Base-by-base conservation (phyloP, 2,113 vertebrate genomes). In the Acrocephalus kingi region DNA sequence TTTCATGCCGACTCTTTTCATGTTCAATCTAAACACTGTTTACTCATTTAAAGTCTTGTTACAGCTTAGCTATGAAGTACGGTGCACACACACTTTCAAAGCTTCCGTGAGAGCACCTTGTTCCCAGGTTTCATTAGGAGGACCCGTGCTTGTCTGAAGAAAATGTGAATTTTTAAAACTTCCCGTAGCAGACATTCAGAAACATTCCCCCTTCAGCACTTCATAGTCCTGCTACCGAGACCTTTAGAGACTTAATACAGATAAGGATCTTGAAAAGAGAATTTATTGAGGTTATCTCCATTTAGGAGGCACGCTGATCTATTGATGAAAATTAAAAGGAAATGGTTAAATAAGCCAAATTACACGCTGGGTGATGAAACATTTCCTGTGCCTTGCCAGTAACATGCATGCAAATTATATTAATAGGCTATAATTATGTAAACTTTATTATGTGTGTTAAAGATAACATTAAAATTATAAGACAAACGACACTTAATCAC, bases 361-460 rank as follows among this genome's bases (percentile, higher is more conserved):
- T 91, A 90, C 94, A 95, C 31, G 90, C 93, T 80, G 83, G 87
- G 92, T 83, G 94, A 93, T 95, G 96, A 97, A 98, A 97, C 84
- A 68, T 94, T 95, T 90, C 93, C 94, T 78, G 93, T 4, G 85
- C 92, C 91, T 87, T 87, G 87, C 93, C 68, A 52, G 84, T 94
- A 95, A 92, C 95, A 91, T 72, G 84, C 84, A 86, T 95, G 85
- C 89, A 96, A 97, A 97, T 97, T 96, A 97, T 96, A 97, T 96
- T 96, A 96, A 97, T 96, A 94, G 93, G 94, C 88, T 94, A 89
- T 97, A 96, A 97, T 97, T 97, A 97, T 94, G 94, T 97, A 97
- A 96, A 97, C 87, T 97, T 97, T 97, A 98, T 97, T 97, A 97
- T 95, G 93, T 97, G 95, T 96, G 91, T 94, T 97, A 96, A 97